A percentile compares a stretch with the other conserved stretches of the same genome.
Evolutionary conservation across 2,113 vertebrate species (phyloP).

Genomic region (Rostratula benghalensis): DNA sequence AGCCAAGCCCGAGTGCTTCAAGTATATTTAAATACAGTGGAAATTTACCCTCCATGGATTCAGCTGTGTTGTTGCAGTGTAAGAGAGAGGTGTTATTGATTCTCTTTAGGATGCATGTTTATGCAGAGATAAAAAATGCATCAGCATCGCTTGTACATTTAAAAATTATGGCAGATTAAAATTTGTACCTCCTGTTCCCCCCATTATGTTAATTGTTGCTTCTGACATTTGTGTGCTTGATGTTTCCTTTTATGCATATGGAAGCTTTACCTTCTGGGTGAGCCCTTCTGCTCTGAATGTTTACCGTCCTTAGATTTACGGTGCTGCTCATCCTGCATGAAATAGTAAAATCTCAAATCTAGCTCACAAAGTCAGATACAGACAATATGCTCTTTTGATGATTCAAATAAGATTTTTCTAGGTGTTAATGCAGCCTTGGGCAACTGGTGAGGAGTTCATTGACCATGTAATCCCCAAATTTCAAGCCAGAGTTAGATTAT

Average conservation of each 20-base stretch:
- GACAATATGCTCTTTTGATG: neutral
- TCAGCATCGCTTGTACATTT: neutral
- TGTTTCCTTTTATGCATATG: neutral
- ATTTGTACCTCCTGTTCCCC: neutral
- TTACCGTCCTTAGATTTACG: neutral
- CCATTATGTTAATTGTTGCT: neutral
- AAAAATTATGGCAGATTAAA: neutral
- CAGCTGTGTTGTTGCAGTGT: neutral
- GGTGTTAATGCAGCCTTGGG: neutral
- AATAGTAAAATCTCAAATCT: slow-evolving; percentile 1
- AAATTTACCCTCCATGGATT: slow-evolving; percentile 2
- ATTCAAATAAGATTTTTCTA: slow-evolving; percentile 2
- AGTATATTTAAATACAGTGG: slow-evolving; percentile 19
- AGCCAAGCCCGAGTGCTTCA: neutral
- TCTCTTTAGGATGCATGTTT: neutral
- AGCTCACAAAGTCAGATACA: neutral
- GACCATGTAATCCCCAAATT: neutral
- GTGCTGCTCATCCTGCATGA: neutral
- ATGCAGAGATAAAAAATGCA: neutral
- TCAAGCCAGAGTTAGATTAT: neutral
- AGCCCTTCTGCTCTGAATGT: neutral
- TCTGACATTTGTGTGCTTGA: neutral
- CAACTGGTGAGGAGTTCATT: neutral
- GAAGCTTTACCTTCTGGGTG: neutral
- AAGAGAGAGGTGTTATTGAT: neutral